These are phyloP conservation scores for Euura saliciscinereae DNA, from an alignment of 1,140 invertebrate genomes.

Conservation along the genomic window DNA sequence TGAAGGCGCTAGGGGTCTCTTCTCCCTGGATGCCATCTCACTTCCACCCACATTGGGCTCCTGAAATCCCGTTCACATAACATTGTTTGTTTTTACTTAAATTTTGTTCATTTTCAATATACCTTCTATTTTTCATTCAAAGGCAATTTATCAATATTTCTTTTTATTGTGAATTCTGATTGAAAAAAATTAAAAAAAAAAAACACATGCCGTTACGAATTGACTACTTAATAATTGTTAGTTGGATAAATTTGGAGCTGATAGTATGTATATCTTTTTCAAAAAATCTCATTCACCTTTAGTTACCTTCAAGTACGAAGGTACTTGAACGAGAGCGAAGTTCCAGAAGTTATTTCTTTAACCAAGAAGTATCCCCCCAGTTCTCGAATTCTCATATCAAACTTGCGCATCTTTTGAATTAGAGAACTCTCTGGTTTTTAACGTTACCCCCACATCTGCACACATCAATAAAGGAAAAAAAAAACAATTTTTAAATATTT, in stretches of 20 bases:
- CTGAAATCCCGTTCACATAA: conserved; percentile 49
- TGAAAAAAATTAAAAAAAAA: no score
- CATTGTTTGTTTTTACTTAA: conserved; percentile 18
- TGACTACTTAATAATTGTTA: neutral
- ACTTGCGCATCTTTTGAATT: neutral
- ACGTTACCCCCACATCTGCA: conserved; percentile 1
- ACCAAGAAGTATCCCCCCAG: neutral
- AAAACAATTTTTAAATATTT: neutral
- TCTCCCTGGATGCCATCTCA: conserved; percentile 64
- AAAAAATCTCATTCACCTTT: neutral
- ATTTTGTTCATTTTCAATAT: conserved; percentile 14
- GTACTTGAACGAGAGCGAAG: neutral
- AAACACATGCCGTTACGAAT: neutral
- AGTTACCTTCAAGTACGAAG: neutral
- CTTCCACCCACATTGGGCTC: conserved; percentile 62
- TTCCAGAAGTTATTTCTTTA: neutral
- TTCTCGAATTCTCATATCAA: conserved; percentile 3
- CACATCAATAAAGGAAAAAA: neutral
- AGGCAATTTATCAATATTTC: neutral
- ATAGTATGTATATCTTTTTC: neutral
- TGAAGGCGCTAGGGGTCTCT: conserved; percentile 59
- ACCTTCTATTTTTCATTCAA: neutral
- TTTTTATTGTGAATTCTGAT: neutral
- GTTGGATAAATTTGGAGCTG: neutral
- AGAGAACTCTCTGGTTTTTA: neutral